phyloP scores from a whole-genome alignment of 2,888 invertebrate genomes.

The Apotomis betuletana region DNA sequence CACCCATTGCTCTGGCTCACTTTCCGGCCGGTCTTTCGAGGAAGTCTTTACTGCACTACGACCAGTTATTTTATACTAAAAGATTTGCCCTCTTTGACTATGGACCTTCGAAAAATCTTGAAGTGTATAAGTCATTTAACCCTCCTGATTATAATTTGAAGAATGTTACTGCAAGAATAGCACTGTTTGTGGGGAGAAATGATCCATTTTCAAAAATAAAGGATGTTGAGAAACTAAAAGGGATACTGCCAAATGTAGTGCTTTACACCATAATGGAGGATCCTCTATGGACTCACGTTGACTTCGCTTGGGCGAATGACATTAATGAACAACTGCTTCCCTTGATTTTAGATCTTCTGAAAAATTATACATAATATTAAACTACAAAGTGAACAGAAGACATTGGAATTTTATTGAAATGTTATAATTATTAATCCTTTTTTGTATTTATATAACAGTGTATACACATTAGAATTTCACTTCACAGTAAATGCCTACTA shows the following conservation, averaged over 20 bases:
- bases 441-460: too few species aligned
- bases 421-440: too few species aligned
- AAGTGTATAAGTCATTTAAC: conserved; percentile 45
- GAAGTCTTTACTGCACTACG: conserved; percentile 50
- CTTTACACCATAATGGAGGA: conserved; percentile 49
- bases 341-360: conserved; percentile 47
- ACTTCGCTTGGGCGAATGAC: conserved; percentile 54
- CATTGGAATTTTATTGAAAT: too few species aligned
- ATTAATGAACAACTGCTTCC: conserved; percentile 56
- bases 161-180: conserved; percentile 53
- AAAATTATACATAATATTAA: conserved; percentile 37
- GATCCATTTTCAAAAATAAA: conserved; percentile 74
- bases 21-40: conserved; percentile 54
- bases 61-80: conserved; percentile 47
- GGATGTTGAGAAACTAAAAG: conserved; percentile 49
- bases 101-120: conserved; percentile 44
- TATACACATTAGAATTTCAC: too few species aligned
- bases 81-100: conserved; percentile 50
- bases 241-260: conserved; percentile 53
- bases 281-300: conserved; percentile 54
- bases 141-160: conserved; percentile 52
- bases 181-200: conserved; percentile 74
- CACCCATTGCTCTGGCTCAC: conserved; percentile 48
- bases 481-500: too few species aligned
- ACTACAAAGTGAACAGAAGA: not conserved